Conservation (phyloP, 2,888 invertebrate genomes). For the Amiota communis region DNA sequence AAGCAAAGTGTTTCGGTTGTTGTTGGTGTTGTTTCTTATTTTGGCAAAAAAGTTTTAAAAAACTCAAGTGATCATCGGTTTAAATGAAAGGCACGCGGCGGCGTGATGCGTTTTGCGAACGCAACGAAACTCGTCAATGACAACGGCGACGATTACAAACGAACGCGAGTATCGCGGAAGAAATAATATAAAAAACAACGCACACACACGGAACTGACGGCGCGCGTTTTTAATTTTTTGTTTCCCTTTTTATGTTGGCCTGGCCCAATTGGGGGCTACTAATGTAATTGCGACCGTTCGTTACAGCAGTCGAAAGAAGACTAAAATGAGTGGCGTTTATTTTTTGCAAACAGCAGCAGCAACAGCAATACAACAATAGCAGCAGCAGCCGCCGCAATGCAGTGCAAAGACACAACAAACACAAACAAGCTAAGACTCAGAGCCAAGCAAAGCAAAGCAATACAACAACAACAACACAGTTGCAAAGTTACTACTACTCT, state of each 20-base stretch:
- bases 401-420: conserved; percentile 47
- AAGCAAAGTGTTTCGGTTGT: no score
- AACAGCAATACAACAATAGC: not conserved
- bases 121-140: not conserved
- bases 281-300: conserved; percentile 56
- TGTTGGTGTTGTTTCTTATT: no score
- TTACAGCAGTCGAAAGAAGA: conserved; percentile 67
- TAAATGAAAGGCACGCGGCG: no score
- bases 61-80: no score
- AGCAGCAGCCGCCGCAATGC: conserved; percentile 29
- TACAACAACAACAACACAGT: not conserved
- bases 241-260: not conserved
- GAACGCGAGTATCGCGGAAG: conserved; percentile 6
- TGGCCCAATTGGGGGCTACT: no score
- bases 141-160: not conserved
- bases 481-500: not conserved
- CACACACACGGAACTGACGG: conserved; percentile 4
- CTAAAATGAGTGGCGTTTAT: conserved; percentile 61
- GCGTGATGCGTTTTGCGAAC: not conserved
- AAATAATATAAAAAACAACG: not conserved
- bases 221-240: not conserved
- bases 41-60: no score
- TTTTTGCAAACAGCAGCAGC: conserved; percentile 56
- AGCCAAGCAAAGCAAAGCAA: not conserved
- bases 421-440: conserved; percentile 12